These are phyloP conservation scores for Apodemia hepburni DNA, from an alignment of 2,888 invertebrate genomes.

Conservation along the genomic window DNA sequence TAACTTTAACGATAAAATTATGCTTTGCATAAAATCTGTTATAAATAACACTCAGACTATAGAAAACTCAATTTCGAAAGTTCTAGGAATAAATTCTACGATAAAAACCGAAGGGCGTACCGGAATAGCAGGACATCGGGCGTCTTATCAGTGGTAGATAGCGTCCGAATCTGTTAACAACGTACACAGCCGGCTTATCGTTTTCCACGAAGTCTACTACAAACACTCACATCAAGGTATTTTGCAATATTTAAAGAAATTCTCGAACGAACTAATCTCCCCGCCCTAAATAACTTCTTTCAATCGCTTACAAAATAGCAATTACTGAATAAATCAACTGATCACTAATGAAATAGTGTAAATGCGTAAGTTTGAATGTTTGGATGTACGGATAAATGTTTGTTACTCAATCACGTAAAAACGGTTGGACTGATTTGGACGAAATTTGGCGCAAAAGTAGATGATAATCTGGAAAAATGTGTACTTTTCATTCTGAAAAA, in stretches of 20 bases:
- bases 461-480: too few species aligned
- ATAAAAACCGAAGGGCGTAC: slow-evolving; percentile 22
- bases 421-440: too few species aligned
- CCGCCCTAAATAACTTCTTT: slow-evolving; percentile 1
- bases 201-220: slow-evolving; percentile 66
- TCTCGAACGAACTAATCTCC: slow-evolving; percentile 10
- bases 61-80: neutral
- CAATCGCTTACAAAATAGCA: neutral
- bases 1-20: too few species aligned
- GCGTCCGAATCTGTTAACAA: slow-evolving; percentile 59
- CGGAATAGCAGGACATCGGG: slow-evolving; percentile 38
- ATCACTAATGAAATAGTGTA: too few species aligned
- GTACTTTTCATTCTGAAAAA: too few species aligned
- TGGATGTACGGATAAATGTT: too few species aligned
- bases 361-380: too few species aligned
- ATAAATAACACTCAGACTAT: neutral
- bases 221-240: slow-evolving; percentile 65
- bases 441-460: too few species aligned
- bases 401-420: too few species aligned
- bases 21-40: too few species aligned
- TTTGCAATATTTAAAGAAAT: slow-evolving; percentile 48
- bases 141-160: slow-evolving; percentile 60
- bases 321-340: neutral
- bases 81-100: neutral
- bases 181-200: slow-evolving; percentile 52